Conservation (phyloP, 2,888 invertebrate genomes). For the Hecatera dysodea region DNA sequence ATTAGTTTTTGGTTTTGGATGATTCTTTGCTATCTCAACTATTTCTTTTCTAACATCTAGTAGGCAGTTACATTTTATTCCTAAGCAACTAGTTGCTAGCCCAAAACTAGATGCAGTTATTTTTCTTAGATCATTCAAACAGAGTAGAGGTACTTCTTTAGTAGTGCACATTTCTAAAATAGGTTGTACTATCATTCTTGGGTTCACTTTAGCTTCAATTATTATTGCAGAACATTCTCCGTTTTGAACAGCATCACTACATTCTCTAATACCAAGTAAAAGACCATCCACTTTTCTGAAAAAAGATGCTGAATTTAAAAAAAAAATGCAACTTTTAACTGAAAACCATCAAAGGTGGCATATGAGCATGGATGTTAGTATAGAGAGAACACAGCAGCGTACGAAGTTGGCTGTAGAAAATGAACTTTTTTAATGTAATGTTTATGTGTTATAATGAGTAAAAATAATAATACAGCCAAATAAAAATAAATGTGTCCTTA, state of each 20-base stretch:
- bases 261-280: slow-evolving; percentile 84
- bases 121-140: slow-evolving; percentile 80
- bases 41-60: slow-evolving; percentile 71
- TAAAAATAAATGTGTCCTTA: slow-evolving; percentile 59
- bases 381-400: too few relatives aligned
- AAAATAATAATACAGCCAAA: background rate
- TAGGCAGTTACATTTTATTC: slow-evolving; percentile 75
- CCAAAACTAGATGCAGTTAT: slow-evolving; percentile 78
- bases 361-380: too few relatives aligned
- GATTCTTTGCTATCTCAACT: slow-evolving; percentile 69
- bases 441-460: background rate
- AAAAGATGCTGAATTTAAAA: slow-evolving; percentile 11
- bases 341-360: too few relatives aligned
- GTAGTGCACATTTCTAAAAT: slow-evolving; percentile 78
- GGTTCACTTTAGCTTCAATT: slow-evolving; percentile 83
- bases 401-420: too few relatives aligned
- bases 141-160: slow-evolving; percentile 78
- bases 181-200: slow-evolving; percentile 83
- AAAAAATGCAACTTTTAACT: too few relatives aligned
- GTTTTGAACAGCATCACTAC: slow-evolving; percentile 71
- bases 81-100: slow-evolving; percentile 84
- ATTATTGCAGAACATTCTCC: slow-evolving; percentile 80
- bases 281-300: slow-evolving; percentile 84
- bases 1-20: slow-evolving; percentile 53
- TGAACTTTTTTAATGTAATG: background rate